phyloP scores from a whole-genome alignment of 1,140 invertebrate genomes.

The Papilio dardanus region DNA sequence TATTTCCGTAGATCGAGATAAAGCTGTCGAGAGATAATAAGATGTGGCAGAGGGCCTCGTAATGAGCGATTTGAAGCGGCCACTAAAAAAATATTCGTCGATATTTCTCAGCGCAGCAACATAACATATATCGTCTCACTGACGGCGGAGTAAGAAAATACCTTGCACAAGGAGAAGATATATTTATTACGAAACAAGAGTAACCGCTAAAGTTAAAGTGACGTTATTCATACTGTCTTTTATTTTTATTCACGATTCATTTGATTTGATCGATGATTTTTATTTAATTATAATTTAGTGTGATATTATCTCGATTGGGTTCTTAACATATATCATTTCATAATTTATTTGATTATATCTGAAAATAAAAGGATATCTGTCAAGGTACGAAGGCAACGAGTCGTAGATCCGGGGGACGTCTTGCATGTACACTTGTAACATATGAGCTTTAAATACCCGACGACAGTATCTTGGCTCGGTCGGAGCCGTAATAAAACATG shows the following conservation, averaged over 20 bases:
- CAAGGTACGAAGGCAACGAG: conserved; percentile 63
- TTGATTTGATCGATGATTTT: conserved; percentile 35
- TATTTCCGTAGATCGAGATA: conserved; percentile 38
- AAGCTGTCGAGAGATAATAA: conserved; percentile 59
- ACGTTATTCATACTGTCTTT: conserved; percentile 21
- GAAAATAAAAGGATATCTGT: conserved; percentile 68
- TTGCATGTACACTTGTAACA: conserved; percentile 67
- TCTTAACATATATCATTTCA: conserved; percentile 61
- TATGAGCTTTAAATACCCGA: conserved; percentile 73
- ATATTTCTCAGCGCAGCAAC: conserved; percentile 58
- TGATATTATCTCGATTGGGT: conserved; percentile 50
- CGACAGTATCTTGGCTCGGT: conserved; percentile 70
- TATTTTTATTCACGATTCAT: conserved; percentile 23
- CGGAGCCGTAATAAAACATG: conserved; percentile 70
- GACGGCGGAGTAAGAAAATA: conserved; percentile 47
- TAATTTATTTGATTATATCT: conserved; percentile 62
- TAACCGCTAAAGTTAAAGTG: conserved; percentile 1
- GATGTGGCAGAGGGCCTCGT: conserved; percentile 61
- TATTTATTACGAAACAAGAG: conserved; percentile 33
- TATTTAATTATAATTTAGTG: conserved; percentile 64
- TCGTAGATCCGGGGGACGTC: conserved; percentile 54
- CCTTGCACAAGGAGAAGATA: conserved; percentile 27
- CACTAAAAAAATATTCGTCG: conserved; percentile 54
- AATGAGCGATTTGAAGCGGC: conserved; percentile 66
- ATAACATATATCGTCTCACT: conserved; percentile 43